Evolutionary conservation across 2,113 vertebrate genomes (phyloP), one percentile per base, ranked within the genome.

Genomic region (Albula goreensis): DNA sequence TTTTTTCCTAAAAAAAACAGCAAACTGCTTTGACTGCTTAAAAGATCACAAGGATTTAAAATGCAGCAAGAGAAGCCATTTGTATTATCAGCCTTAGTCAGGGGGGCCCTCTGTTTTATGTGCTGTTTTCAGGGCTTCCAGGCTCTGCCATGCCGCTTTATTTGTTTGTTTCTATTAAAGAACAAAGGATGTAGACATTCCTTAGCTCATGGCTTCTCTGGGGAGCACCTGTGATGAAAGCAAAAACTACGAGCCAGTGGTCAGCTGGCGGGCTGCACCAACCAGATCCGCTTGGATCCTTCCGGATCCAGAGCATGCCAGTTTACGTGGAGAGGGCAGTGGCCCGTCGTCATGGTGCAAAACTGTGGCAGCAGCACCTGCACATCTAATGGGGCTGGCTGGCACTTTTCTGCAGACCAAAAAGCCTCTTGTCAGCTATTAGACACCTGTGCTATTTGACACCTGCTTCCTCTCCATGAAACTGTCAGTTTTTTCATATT

Each of bases 341-440:
- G 25, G n/a, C 50, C 52, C 78, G 19, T 84, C 81, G 77, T 63
- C 63, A 83, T 50, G 60, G 85, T 87, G 77, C 74, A 74, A 17
- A 70, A 17, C 80, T 81, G 49, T 85, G 78, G 80, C 83, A 51
- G 79, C 83, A 86, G 85, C 89, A 90, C 88, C 86, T 90, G 89
- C 86, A 60, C 86, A 56, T 85, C 85, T 89, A 88, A 89, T 87
- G 88, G 86, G 31, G 78, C 70, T 83, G 9, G 83, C 86, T 89
- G 89, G 89, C 87, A 88, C 78, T 74, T 79, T 50, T 17, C 80
- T 82, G 49, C 78, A 51, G 66, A 81, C 85, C 49, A 53, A 77
- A 53, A 49, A 84, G 88, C 81, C 88, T 87, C 89, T 89, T 84
- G 89, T 91, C 90, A 87, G 87, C 89, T 87, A 90, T 91, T 90